Base-by-base conservation (phyloP, 2,797 vertebrate genomes). In the Parotocinclus haroldoi region DNA sequence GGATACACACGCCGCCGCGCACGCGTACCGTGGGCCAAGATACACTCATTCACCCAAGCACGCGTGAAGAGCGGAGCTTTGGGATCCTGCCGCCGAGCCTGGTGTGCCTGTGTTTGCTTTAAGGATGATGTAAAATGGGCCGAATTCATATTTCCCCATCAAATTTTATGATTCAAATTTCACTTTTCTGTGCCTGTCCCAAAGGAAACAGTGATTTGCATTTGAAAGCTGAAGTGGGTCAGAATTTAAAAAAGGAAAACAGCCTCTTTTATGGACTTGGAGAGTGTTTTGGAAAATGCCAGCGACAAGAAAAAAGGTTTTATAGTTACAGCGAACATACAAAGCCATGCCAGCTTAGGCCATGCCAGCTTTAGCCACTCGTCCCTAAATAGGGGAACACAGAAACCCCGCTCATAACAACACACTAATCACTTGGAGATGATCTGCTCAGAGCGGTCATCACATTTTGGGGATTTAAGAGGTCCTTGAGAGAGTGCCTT, bases 151-250 rank as follows among this genome's bases (percentile, higher is more conserved):
- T 86, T 88, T 87, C 83, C 85, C 87, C 80, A 84, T 71, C 77
- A 75, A 27, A 83, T 88, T 86, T 76, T 72, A 39, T 75, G 81
- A 83, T 80, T 86, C 56, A 66, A 48, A 9, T 77, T 74, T 67
- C 73, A 64, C 76, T 80, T 52, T 45, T 76, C 68, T 88, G 85
- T 79, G 71, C 12, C 7, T 4, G 80, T 61, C 1, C 70, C 80
- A 75, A 72, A 82, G 79, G 83, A 90, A 88, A 87, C 83, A 88
- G 85, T 85, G 80, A 19, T 91, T 90, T 89, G 82, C 88, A 87
- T 91, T 90, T 90, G 85, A 90, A 89, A 89, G 87, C 81, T 79
- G 79, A 72, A 1, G 58, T 83, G 81, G 27, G 82, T 84, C 77
- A 84, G 88, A 87, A 81, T 84, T 57, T 87, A 87, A 63, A 40